Evolutionary conservation across 2,888 invertebrate genomes (phyloP), one percentile per base, ranked within the genome.

Genomic region (Chaetogeoica ovagalla): DNA sequence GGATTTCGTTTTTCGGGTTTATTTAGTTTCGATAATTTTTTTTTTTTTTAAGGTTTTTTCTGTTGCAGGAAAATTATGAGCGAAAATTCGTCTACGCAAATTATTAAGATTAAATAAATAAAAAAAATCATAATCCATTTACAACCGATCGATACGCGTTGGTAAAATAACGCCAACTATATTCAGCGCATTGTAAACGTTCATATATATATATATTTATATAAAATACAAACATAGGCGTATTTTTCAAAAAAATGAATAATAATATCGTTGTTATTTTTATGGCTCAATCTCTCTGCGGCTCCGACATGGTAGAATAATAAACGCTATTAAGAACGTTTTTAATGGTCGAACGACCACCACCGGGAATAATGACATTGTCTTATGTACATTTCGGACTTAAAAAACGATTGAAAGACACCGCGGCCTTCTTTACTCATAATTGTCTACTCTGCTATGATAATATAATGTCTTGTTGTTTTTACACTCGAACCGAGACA

Each of bases 351-450:
- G 39, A 23, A 30, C 30, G 2, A 30, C 30, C 30, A 30, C 63
- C 55, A 63, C 43, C 37, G 71, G 71, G 43, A 79, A 79, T 63
- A 71, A 79, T 71, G 39, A n/a, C 63, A 79, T 79, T 17, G 55
- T 79, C 62, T 63, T 15, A 37, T 30, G 52, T 23, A 71, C 55
- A 23, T 71, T 79, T 79, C 8, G 30, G 57, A 71, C 63, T 71
- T 63, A 79, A 71, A 70, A 76, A 77, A 69, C 69, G 69, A 69
- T 77, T 70, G 69, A 21, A 3, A 68, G 37, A 59, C 15, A 30
- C 55, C 57, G 30, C 30, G 30, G 30, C 11, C 21, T 30, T n/a
- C 23, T 17, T 43, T 60, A 48, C 17, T 68, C 15, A n/a, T n/a
- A n/a, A n/a, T n/a, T n/a, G n/a, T 52, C 30, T 69, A 30, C 30